Base-by-base conservation (phyloP, 2,888 invertebrate species). In the Sericinus montela region DNA sequence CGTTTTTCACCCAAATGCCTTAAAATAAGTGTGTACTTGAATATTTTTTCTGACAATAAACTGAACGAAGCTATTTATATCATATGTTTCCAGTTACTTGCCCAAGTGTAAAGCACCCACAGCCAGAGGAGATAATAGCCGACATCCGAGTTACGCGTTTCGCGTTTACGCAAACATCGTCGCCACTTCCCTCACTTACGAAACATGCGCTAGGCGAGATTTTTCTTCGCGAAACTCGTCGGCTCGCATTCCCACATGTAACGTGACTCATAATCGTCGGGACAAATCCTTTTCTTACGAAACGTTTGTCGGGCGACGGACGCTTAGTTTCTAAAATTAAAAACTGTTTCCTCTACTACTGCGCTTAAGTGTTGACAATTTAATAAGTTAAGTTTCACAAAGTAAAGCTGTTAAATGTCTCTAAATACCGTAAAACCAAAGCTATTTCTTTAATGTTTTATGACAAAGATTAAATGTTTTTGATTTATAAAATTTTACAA, bases 131-230 rank as follows among this genome's bases (percentile, higher is more conserved):
- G 37, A 65, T 82, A 82, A 83, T 80, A 65, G 66, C 56, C 72
- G 60, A 79, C 83, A 82, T 83, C 83, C 83, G 80, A 80, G 74
- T 73, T 73, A 75, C 77, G 75, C 69, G 56, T 54, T 53, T 55
- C 77, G 75, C 69, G 56, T 54, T 53, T 55, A 54, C 53, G 55
- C 56, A 54, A 59, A 55, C 48, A 52, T 44, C 38, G 46, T 45
- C 48, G 60, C 60, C 63, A 67, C 67, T 74, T 72, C 80, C 73
- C 72, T 62, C 62, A 57, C 66, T 81, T 81, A 74, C 72, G 67
- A 64, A 58, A 63, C 57, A 40, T 14, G 39, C 61, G 72, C 61
- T 56, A 48, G 62, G 62, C 71, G 53, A 69, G 67, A 69, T 73
- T 73, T 76, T 79, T 80, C 75, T 71, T 57, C 57, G 40, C 45